Base-by-base conservation (phyloP, 2,113 vertebrate species). In the Myotis davidii region DNA sequence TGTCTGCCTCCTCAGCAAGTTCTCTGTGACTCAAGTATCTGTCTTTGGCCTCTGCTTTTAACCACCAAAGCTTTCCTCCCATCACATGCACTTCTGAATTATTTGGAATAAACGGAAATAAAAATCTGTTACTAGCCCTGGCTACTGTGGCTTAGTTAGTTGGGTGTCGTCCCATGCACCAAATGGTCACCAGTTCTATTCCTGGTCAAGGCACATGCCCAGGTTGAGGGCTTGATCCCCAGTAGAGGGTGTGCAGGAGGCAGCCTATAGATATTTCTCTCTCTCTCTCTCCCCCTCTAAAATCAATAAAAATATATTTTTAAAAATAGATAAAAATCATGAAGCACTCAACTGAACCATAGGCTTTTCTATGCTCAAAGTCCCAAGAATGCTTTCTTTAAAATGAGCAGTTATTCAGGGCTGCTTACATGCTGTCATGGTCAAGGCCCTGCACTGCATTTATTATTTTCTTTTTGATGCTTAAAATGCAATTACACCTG, bases 401-500 rank as follows among this genome's bases (percentile, higher is more conserved):
- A 87, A 95, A 72, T 7, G 79, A 96, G 37, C 74, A 21, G n/a
- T 56, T 77, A 45, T 6, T 89, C 23, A 45, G 88, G 13, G 25
- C 6, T 90, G 50, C 4, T 54, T 39, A n/a, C 0, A 12, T 23
- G 34, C 9, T 48, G 2, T 18, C 45, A n/a, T 6, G 6, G 73
- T 65, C 69, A 72, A 74, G 4, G 13, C 9, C 70, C 70, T 74
- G 4, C 10, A 18, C 67, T 20, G 13, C 21, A 70, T 25, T 92
- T 59, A 90, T 93, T 79, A 39, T 56, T n/a, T 90, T 59, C 34
- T 27, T 91, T 87, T 74, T 98, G 98, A 98, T 99, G 98, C 99
- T 99, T 98, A 98, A 99, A 99, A 99, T 99, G 99, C 99, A 99
- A 99, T 99, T 99, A 99, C 98, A 98, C 99, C 98, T 98, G 98